Evolutionary conservation across 2,888 invertebrate species (phyloP).

Genomic region (Pycnomerus fuliginosus): DNA sequence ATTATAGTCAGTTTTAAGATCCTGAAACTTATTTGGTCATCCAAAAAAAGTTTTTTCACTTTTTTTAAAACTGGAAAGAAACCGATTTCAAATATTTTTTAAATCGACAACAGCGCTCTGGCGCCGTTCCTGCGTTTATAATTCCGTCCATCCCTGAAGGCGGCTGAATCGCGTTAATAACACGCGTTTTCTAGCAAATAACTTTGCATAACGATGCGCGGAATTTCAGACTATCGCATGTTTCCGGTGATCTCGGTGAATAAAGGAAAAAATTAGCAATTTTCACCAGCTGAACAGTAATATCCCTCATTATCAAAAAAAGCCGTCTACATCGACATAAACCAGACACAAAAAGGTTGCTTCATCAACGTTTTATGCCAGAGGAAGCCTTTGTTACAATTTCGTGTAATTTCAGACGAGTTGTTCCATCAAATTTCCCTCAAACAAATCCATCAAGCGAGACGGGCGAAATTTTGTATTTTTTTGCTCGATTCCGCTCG

Average conservation of each 20-base stretch:
- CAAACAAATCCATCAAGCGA: slow-evolving; percentile 24
- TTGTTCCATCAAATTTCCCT: slow-evolving; percentile 21
- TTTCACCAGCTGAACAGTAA: slow-evolving; percentile 20
- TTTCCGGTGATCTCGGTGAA: slow-evolving; percentile 29
- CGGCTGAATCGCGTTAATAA: slow-evolving; percentile 4
- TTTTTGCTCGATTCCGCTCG: slow-evolving; percentile 5
- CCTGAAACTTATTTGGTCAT: no score
- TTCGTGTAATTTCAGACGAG: slow-evolving; percentile 19
- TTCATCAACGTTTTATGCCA: slow-evolving; percentile 15
- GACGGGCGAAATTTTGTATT: slow-evolving; percentile 13
- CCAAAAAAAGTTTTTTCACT: no score
- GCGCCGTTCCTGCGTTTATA: no score
- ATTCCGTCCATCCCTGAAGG: no score
- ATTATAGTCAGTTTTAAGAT: no score
- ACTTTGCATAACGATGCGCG: slow-evolving; percentile 29
- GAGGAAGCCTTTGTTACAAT: slow-evolving; percentile 17
- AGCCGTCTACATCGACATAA: slow-evolving; percentile 19
- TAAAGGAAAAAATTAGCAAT: slow-evolving; percentile 13
- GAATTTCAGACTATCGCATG: slow-evolving; percentile 29
- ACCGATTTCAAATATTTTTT: no score
- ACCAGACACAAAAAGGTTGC: slow-evolving; percentile 9
- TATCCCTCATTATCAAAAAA: slow-evolving; percentile 22
- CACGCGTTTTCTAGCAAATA: slow-evolving; percentile 23
- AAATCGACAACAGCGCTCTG: no score
- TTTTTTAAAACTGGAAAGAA: no score